These are phyloP conservation scores for Meandrusa payeni DNA, from an alignment of 2,888 invertebrate species.

Conservation along the genomic window DNA sequence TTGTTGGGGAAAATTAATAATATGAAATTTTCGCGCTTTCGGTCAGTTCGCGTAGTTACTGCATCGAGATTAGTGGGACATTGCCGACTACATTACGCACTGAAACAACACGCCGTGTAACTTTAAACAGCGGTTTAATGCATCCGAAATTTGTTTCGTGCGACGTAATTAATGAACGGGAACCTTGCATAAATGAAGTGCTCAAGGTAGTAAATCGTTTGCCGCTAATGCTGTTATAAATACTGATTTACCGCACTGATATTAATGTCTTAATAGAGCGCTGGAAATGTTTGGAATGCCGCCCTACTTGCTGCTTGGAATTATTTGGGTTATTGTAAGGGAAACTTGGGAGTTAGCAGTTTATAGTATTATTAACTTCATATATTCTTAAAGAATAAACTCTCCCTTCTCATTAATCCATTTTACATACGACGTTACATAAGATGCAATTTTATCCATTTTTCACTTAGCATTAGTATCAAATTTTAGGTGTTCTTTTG, in stretches of 20 bases:
- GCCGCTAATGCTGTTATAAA: slow-evolving; percentile 21
- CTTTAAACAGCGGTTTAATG: slow-evolving; percentile 26
- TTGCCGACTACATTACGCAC: slow-evolving; percentile 33
- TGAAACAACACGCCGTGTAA: slow-evolving; percentile 31
- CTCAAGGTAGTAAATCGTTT: slow-evolving; percentile 12
- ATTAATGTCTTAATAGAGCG: slow-evolving; percentile 21
- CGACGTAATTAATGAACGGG: slow-evolving; percentile 19
- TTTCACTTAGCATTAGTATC: too few species aligned
- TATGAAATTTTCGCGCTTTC: slow-evolving; percentile 62
- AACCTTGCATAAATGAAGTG: slow-evolving; percentile 20
- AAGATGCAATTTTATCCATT: too few species aligned
- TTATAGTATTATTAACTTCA: too few species aligned
- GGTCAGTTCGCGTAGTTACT: slow-evolving; percentile 46
- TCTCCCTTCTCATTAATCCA: too few species aligned
- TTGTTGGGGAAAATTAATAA: slow-evolving; percentile 59
- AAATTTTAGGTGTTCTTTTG: too few species aligned
- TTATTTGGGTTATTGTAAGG: slow-evolving; percentile 13
- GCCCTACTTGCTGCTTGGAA: background rate
- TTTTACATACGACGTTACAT: too few species aligned
- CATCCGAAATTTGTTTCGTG: slow-evolving; percentile 18
- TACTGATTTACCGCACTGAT: slow-evolving; percentile 19
- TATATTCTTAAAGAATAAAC: too few species aligned
- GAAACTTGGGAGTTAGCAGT: too few species aligned
- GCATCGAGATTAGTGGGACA: slow-evolving; percentile 37
- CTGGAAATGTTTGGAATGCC: slow-evolving; percentile 11